Conservation (phyloP, 1,140 invertebrate genomes). For the Ladona fulva region DNA sequence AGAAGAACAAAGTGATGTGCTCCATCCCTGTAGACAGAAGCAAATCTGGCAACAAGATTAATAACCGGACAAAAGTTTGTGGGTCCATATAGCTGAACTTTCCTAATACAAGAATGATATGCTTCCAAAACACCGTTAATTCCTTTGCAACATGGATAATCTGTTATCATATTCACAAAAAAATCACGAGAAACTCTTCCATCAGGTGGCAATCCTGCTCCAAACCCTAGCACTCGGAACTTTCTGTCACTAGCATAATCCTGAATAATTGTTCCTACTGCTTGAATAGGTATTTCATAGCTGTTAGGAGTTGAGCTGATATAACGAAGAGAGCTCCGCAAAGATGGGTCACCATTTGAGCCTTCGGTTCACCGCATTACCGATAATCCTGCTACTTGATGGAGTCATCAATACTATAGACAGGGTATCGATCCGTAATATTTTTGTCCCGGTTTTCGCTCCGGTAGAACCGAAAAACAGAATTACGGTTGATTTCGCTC, state of each 20-base stretch:
- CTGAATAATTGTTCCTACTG: conserved; percentile 55
- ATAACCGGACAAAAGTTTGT: conserved; percentile 59
- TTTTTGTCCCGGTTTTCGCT: no score
- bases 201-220: conserved; percentile 43
- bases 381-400: no score
- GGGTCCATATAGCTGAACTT: conserved; percentile 53
- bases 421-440: no score
- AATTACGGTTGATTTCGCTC: no score
- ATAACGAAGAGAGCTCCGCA: conserved; percentile 48
- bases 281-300: conserved; percentile 48
- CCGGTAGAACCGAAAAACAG: no score
- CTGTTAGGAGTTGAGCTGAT: conserved; percentile 41
- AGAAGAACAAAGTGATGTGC: conserved; percentile 53
- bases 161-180: conserved; percentile 45
- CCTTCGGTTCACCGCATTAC: no score
- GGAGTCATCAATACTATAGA: no score
- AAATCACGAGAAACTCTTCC: conserved; percentile 49
- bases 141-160: conserved; percentile 45
- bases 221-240: conserved; percentile 50
- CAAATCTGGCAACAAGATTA: conserved; percentile 43
- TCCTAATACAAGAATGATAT: conserved; percentile 36
- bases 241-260: conserved; percentile 49
- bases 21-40: conserved; percentile 37
- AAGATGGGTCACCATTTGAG: conserved; percentile 52
- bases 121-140: conserved; percentile 33